Evolutionary conservation across 1,140 invertebrate species (phyloP), one percentile per base, ranked within the genome.

Genomic region (Melipona quadrifasciata): DNA sequence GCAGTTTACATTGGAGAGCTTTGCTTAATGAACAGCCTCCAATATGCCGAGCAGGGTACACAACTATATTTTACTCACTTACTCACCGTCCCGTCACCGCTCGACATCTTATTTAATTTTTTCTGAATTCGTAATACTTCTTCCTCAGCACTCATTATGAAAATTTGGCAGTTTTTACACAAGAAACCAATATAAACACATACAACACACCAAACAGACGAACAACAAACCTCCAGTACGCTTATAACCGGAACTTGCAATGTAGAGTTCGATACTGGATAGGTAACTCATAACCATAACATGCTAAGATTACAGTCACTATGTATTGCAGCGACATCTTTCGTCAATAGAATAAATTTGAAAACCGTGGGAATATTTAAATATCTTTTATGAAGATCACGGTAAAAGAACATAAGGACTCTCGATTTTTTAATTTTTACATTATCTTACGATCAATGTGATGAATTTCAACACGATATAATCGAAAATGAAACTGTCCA

Each of bases 41-140:
- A 78, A 82, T 82, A 55, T 78, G 67, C 27, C 51, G 68, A 86
- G 47, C 67, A 70, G 67, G 77, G 61, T 80, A 90, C 85, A 82
- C 89, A 79, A 81, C 80, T 84, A 86, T 86, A 90, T 91, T 92
- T 92, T 87, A 91, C 87, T 90, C 84, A 91, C 91, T 92, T 91
- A 97, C 97, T 95, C 96, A 98, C 98, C 94, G 97, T 96, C 92
- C 97, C 97, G 94, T 98, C 97, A 82, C 97, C 97, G 71, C 97
- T 96, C 86, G 97, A 97, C 97, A 99, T 99, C 96, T 99, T 99
- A 91, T 97, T 98, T 85, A 99, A 95, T 95, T 99, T 99, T 95
- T 98, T 99, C 93, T 98, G 98, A 94, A 99, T 98, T 94, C 97
- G 97, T 92, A 98, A 95, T 64, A 99, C 98, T 95, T 99, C 98